Conservation (phyloP, 2,888 invertebrate species). For the Oscheius sp. region DNA sequence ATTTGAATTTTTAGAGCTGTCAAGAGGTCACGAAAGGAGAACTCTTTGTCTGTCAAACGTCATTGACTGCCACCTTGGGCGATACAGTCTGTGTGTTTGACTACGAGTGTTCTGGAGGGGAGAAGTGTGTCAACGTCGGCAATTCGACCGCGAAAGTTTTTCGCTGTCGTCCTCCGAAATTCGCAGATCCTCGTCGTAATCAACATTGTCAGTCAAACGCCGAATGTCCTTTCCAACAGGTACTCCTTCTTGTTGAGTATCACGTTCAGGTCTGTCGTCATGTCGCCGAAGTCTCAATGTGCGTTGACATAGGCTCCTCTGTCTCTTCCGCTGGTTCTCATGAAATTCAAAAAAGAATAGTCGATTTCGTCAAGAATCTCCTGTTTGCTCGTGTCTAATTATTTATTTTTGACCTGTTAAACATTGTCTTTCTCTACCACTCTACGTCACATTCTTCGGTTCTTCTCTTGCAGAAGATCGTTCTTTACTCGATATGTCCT, state of each 20-base stretch:
- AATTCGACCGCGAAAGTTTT: conserved; percentile 3
- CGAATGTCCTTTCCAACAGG: conserved; percentile 52
- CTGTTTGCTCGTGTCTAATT: conserved; percentile 34
- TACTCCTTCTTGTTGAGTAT: conserved; percentile 13
- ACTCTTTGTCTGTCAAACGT: conserved; percentile 32
- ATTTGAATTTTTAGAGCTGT: conserved; percentile 16
- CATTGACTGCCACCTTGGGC: conserved; percentile 39
- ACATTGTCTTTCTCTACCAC: not conserved
- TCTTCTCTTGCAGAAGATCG: too few relatives aligned
- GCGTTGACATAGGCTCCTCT: conserved; percentile 36
- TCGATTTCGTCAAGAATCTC: conserved; percentile 44
- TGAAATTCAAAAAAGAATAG: conserved; percentile 39
- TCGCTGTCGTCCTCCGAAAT: conserved; percentile 40
- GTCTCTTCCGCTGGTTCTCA: conserved; percentile 30
- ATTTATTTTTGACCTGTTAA: not conserved
- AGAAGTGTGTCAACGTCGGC: conserved; percentile 38
- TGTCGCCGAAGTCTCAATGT: conserved; percentile 38
- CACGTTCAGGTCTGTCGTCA: conserved; percentile 49
- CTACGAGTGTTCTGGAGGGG: conserved; percentile 54
- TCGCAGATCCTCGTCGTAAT: conserved; percentile 41
- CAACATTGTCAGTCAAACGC: conserved; percentile 44
- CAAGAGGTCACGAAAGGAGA: conserved; percentile 7
- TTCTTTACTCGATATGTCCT: too few relatives aligned
- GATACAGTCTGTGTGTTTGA: conserved; percentile 42
- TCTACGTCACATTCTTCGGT: too few relatives aligned